Evolutionary conservation across 2,797 vertebrate species (phyloP), one percentile per base, ranked within the genome.

Genomic region (Pteronotus mesoamericanus): DNA sequence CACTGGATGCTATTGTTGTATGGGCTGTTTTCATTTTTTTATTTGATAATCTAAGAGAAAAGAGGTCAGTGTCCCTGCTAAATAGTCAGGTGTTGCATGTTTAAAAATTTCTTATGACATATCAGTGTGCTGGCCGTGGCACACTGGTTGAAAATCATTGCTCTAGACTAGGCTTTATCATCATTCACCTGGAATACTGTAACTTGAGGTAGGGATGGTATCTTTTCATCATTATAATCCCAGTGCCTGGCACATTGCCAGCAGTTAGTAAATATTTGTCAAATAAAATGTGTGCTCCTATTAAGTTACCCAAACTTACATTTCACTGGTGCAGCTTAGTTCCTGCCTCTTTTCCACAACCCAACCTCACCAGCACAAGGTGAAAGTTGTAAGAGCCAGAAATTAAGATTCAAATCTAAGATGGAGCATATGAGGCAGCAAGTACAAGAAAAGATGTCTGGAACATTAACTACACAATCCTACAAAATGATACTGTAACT

Each of bases 401-500:
- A 95, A 78, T 82, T 46, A 82, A 93, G 34, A 86, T 86, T 86
- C 34, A 93, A 21, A 19, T 86, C 18, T 68, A n/a, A 79, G 18
- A 61, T 64, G 39, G 14, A 95, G 37, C 6, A 55, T 5, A 42
- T 26, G 51, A 48, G 6, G 7, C 10, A 86, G 64, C 7, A 91
- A 79, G 79, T 42, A 21, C 6, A 86, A 95, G 68, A 90, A 78
- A 90, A 59, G n/a, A 55, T 37, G 12, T 12, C 46, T 51, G 85
- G 42, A 61, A 83, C 51, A 90, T 51, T 78, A 88, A 80, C 9
- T 84, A 29, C 6, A 79, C 22, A 53, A 77, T 46, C 75, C 57
- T 82, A 86, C 88, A 95, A 91, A 96, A 97, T 12, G 11, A 78
- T 86, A 94, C 37, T 86, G 39, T 57, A 96, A 93, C 53, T 74